Conservation (phyloP, 2,113 vertebrate species). For the Callospermophilus lateralis region DNA sequence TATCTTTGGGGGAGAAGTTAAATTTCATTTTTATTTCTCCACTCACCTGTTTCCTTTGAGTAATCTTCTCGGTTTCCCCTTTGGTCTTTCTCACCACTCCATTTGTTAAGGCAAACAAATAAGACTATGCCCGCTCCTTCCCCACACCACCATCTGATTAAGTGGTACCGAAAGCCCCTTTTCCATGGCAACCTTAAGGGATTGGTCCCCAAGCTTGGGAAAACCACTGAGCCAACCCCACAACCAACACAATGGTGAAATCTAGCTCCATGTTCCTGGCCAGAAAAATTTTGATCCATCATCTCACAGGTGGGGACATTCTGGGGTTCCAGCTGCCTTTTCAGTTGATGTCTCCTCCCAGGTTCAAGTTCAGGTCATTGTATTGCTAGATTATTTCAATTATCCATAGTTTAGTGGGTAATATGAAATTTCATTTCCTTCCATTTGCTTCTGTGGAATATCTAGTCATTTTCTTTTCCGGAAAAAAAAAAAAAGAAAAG, state of each 20-base stretch:
- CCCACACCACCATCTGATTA: background rate
- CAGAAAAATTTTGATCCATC: background rate
- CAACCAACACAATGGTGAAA: background rate
- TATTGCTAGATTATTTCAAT: slow-evolving; percentile 53
- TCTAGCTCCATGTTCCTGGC: background rate
- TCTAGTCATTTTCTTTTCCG: slow-evolving; percentile 49
- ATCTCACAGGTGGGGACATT: background rate
- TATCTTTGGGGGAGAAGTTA: background rate
- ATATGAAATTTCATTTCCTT: slow-evolving; percentile 57
- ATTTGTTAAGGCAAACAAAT: background rate
- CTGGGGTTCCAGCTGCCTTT: background rate
- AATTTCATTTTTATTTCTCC: slow-evolving; percentile 26
- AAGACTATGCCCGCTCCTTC: background rate
- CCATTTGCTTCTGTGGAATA: slow-evolving; percentile 38
- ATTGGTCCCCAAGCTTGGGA: background rate
- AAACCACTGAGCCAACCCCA: background rate
- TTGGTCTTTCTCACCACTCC: background rate
- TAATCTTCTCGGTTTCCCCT: background rate
- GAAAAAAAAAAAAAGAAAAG: background rate
- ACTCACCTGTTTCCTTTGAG: background rate
- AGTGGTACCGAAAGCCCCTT: background rate
- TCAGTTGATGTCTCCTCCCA: background rate
- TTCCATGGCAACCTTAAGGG: background rate
- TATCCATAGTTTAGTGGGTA: slow-evolving; percentile 29
- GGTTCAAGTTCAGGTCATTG: background rate